A percentile compares a stretch with the other conserved stretches of the same genome.
Conservation (phyloP, 2,888 invertebrate species). For the Diaphora mendica region DNA sequence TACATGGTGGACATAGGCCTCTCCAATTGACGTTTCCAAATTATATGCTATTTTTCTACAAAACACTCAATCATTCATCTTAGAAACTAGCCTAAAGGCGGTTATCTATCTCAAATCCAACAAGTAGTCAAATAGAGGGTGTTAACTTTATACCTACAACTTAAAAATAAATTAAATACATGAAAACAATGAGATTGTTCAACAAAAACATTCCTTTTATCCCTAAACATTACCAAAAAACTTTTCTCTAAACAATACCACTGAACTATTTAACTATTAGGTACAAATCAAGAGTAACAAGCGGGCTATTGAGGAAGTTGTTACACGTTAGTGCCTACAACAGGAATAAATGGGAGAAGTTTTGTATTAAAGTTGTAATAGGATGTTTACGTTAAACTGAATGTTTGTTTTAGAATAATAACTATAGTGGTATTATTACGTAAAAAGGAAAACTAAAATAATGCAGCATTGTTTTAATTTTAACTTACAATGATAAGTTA, state of each 20-base stretch:
- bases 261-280: background rate
- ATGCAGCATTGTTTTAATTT: background rate
- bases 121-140: background rate
- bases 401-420: background rate
- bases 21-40: too few species aligned
- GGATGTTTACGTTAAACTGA: background rate
- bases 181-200: background rate
- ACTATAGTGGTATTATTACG: background rate
- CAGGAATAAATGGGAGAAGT: conserved; percentile 7
- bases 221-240: background rate
- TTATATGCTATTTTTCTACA: too few species aligned
- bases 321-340: background rate
- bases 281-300: conserved; percentile 1
- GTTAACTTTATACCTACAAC: background rate
- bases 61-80: too few species aligned
- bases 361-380: conserved; percentile 3
- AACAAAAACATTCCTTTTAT: background rate
- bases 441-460: background rate
- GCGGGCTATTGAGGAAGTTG: conserved; percentile 6
- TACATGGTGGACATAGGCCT: too few species aligned
- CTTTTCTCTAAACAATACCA: conserved; percentile 5
- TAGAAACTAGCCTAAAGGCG: background rate
- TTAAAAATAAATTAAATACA: background rate
- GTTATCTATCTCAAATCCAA: too few species aligned
- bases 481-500: too few species aligned